Evolutionary conservation across 2,888 invertebrate species (phyloP).

Genomic region (Drosophila prostipennis): DNA sequence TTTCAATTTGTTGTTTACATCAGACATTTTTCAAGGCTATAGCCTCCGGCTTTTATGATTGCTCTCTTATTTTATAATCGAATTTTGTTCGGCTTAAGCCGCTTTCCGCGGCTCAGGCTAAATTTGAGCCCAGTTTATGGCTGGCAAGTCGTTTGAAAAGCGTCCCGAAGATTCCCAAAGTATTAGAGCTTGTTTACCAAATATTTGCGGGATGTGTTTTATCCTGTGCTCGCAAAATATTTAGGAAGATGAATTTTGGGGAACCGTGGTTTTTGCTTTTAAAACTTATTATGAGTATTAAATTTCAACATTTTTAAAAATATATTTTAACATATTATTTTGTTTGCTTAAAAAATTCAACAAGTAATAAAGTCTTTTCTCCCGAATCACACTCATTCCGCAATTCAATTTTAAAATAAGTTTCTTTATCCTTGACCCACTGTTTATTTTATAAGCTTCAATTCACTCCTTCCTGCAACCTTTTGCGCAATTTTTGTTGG

Average conservation of each 20-base stretch:
- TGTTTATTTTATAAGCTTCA: slow-evolving; percentile 28
- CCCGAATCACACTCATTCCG: too few relatives aligned
- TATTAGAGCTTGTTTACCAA: slow-evolving; percentile 50
- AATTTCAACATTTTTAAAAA: too few relatives aligned
- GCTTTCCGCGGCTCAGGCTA: slow-evolving; percentile 26
- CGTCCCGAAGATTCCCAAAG: slow-evolving; percentile 49
- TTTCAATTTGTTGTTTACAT: slow-evolving; percentile 61
- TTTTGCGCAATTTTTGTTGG: slow-evolving; percentile 46
- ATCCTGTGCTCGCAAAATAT: slow-evolving; percentile 3
- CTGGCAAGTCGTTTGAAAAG: slow-evolving; percentile 29
- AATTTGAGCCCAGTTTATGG: slow-evolving; percentile 33
- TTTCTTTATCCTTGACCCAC: slow-evolving; percentile 10
- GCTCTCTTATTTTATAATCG: slow-evolving; percentile 56
- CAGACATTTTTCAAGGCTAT: slow-evolving; percentile 31
- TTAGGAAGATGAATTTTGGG: neutral
- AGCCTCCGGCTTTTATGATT: slow-evolving; percentile 36
- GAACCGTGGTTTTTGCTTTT: neutral
- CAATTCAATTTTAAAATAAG: neutral
- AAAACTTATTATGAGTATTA: too few relatives aligned
- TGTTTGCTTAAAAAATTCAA: too few relatives aligned
- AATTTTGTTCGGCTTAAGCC: slow-evolving; percentile 54
- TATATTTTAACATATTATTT: too few relatives aligned
- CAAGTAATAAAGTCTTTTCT: too few relatives aligned
- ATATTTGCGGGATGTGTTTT: slow-evolving; percentile 37
- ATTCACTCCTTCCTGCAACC: slow-evolving; percentile 13